Evolutionary conservation across 2,888 invertebrate genomes (phyloP).

Genomic region (Brachyopa scutellaris): DNA sequence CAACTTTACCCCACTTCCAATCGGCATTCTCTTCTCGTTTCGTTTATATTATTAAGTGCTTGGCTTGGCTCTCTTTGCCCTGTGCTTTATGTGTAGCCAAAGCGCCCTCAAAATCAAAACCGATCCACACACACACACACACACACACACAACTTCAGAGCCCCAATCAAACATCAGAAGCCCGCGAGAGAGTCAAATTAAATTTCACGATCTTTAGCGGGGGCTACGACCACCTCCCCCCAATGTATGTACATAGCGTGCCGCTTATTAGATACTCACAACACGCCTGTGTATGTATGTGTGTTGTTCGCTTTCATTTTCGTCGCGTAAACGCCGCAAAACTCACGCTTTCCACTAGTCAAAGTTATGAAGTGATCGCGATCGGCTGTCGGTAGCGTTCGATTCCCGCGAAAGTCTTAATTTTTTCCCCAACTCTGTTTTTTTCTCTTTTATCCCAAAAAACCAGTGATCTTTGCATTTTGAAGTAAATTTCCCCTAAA

Average conservation of each 20-base stretch:
- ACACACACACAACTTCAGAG: slow-evolving; percentile 1
- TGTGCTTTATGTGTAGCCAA: not conserved
- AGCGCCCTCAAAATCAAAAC: slow-evolving; percentile 20
- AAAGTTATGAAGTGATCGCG: slow-evolving; percentile 73
- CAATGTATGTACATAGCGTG: not conserved
- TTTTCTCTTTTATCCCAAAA: no score
- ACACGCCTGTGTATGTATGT: slow-evolving; percentile 22
- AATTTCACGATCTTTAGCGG: slow-evolving; percentile 39
- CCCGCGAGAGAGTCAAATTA: slow-evolving; percentile 48
- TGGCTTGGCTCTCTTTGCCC: not conserved
- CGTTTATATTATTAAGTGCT: not conserved
- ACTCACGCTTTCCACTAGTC: slow-evolving; percentile 57
- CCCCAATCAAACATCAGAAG: slow-evolving; percentile 8
- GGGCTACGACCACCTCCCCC: not conserved
- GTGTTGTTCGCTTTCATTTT: slow-evolving; percentile 38
- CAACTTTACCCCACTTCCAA: not conserved
- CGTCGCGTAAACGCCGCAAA: slow-evolving; percentile 56
- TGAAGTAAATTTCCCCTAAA: not conserved
- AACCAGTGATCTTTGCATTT: not conserved
- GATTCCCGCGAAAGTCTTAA: slow-evolving; percentile 64
- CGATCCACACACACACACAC: not conserved
- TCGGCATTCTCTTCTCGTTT: not conserved
- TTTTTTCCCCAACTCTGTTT: slow-evolving; percentile 45
- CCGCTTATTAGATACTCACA: slow-evolving; percentile 1
- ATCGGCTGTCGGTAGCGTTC: slow-evolving; percentile 63